A percentile compares a stretch with the other conserved stretches of the same genome.
Evolutionary conservation across 92 coral and sea anemone species (phyloP).

Genomic region (Epizoanthus stellaris): DNA sequence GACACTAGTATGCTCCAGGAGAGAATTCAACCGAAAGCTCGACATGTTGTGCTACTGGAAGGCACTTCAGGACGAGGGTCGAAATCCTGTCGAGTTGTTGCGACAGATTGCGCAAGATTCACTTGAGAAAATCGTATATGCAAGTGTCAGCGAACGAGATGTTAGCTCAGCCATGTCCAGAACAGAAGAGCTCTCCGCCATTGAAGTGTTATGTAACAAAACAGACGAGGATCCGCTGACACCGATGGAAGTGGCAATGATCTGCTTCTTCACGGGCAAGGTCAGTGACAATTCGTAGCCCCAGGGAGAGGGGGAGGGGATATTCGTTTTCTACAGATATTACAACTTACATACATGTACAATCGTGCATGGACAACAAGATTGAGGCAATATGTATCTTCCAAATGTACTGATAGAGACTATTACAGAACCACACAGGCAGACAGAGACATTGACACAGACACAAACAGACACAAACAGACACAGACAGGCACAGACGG

Average conservation of each 20-base stretch:
- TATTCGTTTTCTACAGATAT: no score
- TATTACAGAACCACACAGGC: no score
- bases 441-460: no score
- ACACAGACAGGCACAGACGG: no score
- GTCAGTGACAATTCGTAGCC: neutral
- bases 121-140: conserved; percentile 55
- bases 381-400: no score
- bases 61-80: conserved; percentile 53
- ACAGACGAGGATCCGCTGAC: conserved; percentile 52
- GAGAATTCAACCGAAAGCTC: conserved; percentile 50
- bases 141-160: neutral
- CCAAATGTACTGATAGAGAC: no score
- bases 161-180: conserved; percentile 46
- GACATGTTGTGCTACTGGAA: conserved; percentile 87
- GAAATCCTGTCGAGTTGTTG: conserved; percentile 63
- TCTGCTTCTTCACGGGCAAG: conserved; percentile 70
- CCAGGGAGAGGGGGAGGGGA: no score
- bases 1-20: conserved; percentile 52
- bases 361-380: no score
- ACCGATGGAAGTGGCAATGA: conserved; percentile 73
- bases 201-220: conserved; percentile 63
- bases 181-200: conserved; percentile 48
- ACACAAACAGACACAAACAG: no score
- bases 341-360: no score
- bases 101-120: conserved; percentile 64